These are phyloP conservation scores for Monodelphis domestica DNA, from an alignment of 2,797 vertebrate species.

Conservation along the genomic window DNA sequence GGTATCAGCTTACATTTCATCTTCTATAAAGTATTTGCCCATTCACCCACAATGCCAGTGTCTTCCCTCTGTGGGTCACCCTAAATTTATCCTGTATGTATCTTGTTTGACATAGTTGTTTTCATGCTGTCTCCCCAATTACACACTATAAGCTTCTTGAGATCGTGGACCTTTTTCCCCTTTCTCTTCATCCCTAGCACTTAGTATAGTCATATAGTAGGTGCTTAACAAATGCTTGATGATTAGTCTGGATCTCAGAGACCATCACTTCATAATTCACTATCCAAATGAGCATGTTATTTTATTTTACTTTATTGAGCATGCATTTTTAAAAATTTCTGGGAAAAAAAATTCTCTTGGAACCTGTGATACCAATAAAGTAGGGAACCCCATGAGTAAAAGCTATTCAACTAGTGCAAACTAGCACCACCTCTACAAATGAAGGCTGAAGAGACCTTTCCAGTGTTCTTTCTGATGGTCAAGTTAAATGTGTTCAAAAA, in stretches of 20 bases:
- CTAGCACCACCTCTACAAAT: neutral
- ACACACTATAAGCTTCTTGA: neutral
- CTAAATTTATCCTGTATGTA: too few species aligned
- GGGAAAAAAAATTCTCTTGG: neutral
- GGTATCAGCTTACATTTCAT: neutral
- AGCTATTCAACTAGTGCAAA: neutral
- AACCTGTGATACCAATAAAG: neutral
- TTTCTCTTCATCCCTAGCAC: neutral
- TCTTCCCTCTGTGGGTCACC: neutral
- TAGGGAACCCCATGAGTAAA: neutral
- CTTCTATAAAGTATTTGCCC: neutral
- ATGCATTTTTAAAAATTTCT: too few species aligned
- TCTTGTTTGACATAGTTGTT: neutral
- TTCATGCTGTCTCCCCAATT: neutral
- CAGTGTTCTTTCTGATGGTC: neutral
- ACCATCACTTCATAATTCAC: neutral
- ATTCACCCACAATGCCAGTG: neutral
- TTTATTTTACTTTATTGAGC: too few species aligned
- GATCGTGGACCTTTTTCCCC: neutral
- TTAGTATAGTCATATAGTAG: neutral
- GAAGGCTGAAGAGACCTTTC: neutral
- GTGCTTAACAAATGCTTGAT: neutral
- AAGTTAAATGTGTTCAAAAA: neutral
- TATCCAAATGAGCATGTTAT: neutral
- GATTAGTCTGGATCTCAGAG: neutral